These are phyloP conservation scores for Pteria penguin DNA, from an alignment of 2,888 invertebrate genomes.

Conservation along the genomic window DNA sequence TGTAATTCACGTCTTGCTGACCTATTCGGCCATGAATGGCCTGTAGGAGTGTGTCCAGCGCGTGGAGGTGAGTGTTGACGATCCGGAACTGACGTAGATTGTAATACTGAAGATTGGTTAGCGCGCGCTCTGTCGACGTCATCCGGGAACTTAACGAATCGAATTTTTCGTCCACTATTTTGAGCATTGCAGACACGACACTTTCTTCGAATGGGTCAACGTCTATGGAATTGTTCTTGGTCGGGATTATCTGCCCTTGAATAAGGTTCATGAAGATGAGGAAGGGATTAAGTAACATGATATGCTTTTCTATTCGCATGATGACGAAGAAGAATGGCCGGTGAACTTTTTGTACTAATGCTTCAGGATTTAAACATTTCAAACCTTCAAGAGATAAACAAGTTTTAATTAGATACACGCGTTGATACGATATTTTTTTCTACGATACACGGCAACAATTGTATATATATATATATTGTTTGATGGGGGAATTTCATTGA, in stretches of 20 bases:
- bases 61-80: conserved; percentile 63
- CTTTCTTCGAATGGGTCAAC: conserved; percentile 61
- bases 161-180: conserved; percentile 70
- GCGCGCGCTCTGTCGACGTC: conserved; percentile 61
- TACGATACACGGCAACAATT: no score
- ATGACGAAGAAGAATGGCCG: no score
- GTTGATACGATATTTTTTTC: no score
- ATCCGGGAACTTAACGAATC: conserved; percentile 65
- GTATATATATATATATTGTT: no score
- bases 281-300: neutral
- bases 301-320: no score
- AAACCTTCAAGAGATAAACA: no score
- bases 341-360: no score
- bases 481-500: no score
- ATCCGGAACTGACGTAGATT: conserved; percentile 68
- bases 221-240: neutral
- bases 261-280: neutral
- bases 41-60: conserved; percentile 57
- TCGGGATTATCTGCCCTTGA: neutral
- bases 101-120: conserved; percentile 71
- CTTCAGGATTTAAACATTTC: no score
- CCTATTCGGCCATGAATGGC: conserved; percentile 54
- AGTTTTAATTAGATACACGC: no score
- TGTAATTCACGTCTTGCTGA: conserved; percentile 53
- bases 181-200: conserved; percentile 62